Percentiles rank a stretch among this genome's conserved stretches.
These are phyloP conservation scores for Sceliomorpha sp. DNA, from an alignment of 2,888 invertebrate species.

Conservation along the genomic window DNA sequence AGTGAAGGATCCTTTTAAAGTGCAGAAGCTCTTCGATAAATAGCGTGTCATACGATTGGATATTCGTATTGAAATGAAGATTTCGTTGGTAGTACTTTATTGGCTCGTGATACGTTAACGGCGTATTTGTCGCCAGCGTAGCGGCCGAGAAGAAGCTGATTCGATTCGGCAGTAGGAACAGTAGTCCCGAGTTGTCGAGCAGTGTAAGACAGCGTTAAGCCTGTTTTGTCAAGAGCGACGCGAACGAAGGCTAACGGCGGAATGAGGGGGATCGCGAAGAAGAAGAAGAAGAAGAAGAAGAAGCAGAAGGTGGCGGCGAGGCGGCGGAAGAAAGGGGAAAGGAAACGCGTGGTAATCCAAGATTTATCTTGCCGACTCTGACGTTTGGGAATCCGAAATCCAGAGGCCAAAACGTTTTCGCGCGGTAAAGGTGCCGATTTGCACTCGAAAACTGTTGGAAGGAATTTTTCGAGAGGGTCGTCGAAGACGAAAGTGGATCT, in stretches of 20 bases:
- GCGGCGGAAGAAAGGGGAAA: conserved; percentile 48
- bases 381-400: conserved; percentile 57
- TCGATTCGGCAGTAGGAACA: conserved; percentile 48
- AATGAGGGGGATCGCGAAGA: conserved; percentile 38
- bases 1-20: too few relatives aligned
- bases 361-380: conserved; percentile 76
- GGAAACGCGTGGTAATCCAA: conserved; percentile 74
- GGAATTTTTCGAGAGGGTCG: background rate
- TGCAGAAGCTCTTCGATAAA: too few relatives aligned
- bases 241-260: conserved; percentile 33
- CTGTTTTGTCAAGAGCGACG: conserved; percentile 58
- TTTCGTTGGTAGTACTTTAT: too few relatives aligned
- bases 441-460: background rate
- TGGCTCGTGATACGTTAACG: too few relatives aligned
- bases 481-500: background rate
- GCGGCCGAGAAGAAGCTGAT: conserved; percentile 18
- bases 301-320: conserved; percentile 42
- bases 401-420: conserved; percentile 12
- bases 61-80: too few relatives aligned
- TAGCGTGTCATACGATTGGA: too few relatives aligned
- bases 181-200: conserved; percentile 63
- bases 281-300: conserved; percentile 41
- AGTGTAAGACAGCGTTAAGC: conserved; percentile 70
- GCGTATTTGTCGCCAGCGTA: too few relatives aligned
- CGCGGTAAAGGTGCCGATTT: conserved; percentile 2